A percentile compares a stretch with the other conserved stretches of the same genome.
Evolutionary conservation across 2,888 invertebrate species (phyloP).

Genomic region (Tenthredo scrophulariae): DNA sequence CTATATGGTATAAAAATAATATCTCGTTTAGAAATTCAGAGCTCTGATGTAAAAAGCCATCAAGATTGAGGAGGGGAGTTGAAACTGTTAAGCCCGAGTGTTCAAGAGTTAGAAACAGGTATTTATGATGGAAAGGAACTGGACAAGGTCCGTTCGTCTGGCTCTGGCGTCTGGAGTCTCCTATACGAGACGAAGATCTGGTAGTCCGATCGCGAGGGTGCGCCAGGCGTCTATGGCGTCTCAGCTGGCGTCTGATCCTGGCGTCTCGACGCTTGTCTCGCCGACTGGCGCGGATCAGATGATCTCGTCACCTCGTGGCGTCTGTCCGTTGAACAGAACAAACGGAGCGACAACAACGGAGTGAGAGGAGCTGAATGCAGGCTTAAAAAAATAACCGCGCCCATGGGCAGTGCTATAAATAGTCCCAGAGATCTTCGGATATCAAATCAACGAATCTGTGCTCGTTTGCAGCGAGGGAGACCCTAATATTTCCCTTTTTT

Average conservation of each 20-base stretch:
- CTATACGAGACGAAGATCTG: conserved; percentile 27
- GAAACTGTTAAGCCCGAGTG: conserved; percentile 4
- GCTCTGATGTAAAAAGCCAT: neutral
- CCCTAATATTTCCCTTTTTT: neutral
- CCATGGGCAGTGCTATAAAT: conserved; percentile 43
- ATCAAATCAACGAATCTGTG: conserved; percentile 52
- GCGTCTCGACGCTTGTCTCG: conserved; percentile 52
- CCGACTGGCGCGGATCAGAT: conserved; percentile 43
- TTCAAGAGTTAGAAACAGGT: conserved; percentile 47
- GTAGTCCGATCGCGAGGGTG: conserved; percentile 39
- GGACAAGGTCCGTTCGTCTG: conserved; percentile 35
- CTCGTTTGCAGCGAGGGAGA: conserved; percentile 8
- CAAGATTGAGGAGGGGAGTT: neutral
- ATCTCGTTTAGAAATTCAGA: neutral
- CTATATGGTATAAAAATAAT: neutral
- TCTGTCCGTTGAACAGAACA: conserved; percentile 49
- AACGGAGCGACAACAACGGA: conserved; percentile 40
- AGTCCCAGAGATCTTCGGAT: conserved; percentile 41
- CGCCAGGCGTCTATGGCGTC: conserved; percentile 38
- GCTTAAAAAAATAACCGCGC: conserved; percentile 44
- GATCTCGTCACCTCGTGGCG: conserved; percentile 52
- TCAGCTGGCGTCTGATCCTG: conserved; percentile 36
- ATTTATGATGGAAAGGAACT: conserved; percentile 46
- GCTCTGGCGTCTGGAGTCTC: conserved; percentile 44
- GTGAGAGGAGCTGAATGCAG: conserved; percentile 27